These are phyloP conservation scores for Sphaeridia pumilis DNA, from an alignment of 2,888 invertebrate species.

Conservation along the genomic window DNA sequence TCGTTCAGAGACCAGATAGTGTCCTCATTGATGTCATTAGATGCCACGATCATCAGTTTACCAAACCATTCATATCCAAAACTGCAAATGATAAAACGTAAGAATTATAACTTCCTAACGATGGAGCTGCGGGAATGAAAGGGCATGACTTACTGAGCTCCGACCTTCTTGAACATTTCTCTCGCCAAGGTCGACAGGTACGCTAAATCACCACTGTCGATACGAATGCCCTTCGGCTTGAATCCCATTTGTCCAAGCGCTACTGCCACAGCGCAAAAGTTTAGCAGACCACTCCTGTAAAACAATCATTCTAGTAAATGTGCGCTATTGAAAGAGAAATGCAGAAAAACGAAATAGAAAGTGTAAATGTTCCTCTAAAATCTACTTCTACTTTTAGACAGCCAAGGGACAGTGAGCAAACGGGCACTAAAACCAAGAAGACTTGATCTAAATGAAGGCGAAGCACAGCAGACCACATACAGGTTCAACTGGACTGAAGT, in stretches of 20 bases:
- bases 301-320: too few species aligned
- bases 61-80: slow-evolving; percentile 77
- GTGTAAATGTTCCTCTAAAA: too few species aligned
- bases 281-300: slow-evolving; percentile 83
- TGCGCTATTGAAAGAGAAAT: too few species aligned
- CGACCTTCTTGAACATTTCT: slow-evolving; percentile 64
- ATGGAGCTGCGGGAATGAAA: too few species aligned
- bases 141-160: slow-evolving; percentile 47
- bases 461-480: background rate
- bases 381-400: too few species aligned
- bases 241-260: slow-evolving; percentile 85
- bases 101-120: too few species aligned
- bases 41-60: slow-evolving; percentile 80
- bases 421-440: too few species aligned
- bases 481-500: background rate
- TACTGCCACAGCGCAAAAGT: slow-evolving; percentile 91
- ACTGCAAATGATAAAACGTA: too few species aligned
- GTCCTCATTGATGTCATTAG: slow-evolving; percentile 98
- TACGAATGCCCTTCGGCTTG: slow-evolving; percentile 75
- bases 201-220: slow-evolving; percentile 94
- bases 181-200: slow-evolving; percentile 82
- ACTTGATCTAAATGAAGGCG: too few species aligned
- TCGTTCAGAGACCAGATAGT: slow-evolving; percentile 94
- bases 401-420: too few species aligned
- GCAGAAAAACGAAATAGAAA: too few species aligned